Conservation (phyloP, 2,797 vertebrate species). For the Anableps anableps region DNA sequence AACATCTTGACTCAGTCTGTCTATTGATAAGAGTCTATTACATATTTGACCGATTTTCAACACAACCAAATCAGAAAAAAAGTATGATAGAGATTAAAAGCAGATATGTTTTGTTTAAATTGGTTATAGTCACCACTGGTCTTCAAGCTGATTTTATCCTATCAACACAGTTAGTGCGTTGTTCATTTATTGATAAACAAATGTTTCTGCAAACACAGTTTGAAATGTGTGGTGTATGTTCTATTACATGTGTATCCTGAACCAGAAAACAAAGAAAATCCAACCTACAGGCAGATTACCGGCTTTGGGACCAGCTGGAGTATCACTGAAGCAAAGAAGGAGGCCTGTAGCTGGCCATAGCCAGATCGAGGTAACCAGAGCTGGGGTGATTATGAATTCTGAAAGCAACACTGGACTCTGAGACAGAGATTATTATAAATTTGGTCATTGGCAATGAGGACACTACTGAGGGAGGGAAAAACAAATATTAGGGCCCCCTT, state of each 20-base stretch:
- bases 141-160: neutral
- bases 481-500: slow-evolving; percentile 85
- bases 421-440: slow-evolving; percentile 86
- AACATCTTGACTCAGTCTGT: neutral
- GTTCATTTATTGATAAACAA: neutral
- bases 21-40: neutral
- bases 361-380: slow-evolving; percentile 66
- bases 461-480: slow-evolving; percentile 83
- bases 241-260: neutral
- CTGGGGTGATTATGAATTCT: slow-evolving; percentile 81
- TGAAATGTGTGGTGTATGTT: neutral
- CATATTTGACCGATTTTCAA: neutral
- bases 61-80: neutral
- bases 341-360: slow-evolving; percentile 46
- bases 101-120: neutral
- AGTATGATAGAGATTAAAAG: neutral
- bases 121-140: neutral
- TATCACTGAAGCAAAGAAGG: slow-evolving; percentile 36
- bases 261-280: slow-evolving; percentile 29
- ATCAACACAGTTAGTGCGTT: neutral
- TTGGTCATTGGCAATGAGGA: slow-evolving; percentile 84
- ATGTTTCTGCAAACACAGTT: neutral
- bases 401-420: slow-evolving; percentile 74
- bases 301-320: slow-evolving; percentile 32
- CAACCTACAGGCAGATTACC: slow-evolving; percentile 44